Evolutionary conservation across 2,113 vertebrate genomes (phyloP), one percentile per base, ranked within the genome.

Genomic region (Thalassoma bifasciatum): DNA sequence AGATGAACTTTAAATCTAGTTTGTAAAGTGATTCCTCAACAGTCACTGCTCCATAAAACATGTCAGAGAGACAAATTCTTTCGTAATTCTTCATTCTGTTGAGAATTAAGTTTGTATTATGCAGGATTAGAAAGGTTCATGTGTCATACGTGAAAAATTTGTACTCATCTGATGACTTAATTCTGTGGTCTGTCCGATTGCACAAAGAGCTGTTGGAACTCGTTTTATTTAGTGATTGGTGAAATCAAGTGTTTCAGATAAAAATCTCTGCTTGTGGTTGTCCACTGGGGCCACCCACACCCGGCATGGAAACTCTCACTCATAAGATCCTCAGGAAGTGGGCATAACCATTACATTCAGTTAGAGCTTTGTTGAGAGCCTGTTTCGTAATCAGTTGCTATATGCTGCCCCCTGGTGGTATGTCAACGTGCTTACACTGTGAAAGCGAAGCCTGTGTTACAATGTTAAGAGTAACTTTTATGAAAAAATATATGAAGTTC

Each of bases 351-450:
- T 1, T 14, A 13, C 9, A 37, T 19, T 2, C 1, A 2, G 17
- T 53, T 5, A 5, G 30, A 30, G 30, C 9, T 26, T 17, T 21
- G 24, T 9, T 56, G 11, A 9, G 60, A 24, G 19, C 6, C 8
- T 54, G 0, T 30, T 26, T 14, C 9, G 11, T 7, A 47, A 16
- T 38, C 6, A 37, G 37, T 14, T 46, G 2, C 2, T 44, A 37
- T 5, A 72, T 81, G 61, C 77, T 82, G 74, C 81, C 82, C 79
- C 64, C 89, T 88, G 10, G 68, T 87, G 88, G 82, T 57, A 23
- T 0, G 46, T n/a, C 5, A 0, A 4, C 52, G 5, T 42, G 8
- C 2, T 1, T 49, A 11, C 54, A 68, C 22, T 11, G 17, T 30
- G 42, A 12, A 14, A 44, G 14, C 1, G 14, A 16, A 30, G 30